Conservation (phyloP, 2,888 invertebrate genomes). For the Gymnosoma rotundatum region DNA sequence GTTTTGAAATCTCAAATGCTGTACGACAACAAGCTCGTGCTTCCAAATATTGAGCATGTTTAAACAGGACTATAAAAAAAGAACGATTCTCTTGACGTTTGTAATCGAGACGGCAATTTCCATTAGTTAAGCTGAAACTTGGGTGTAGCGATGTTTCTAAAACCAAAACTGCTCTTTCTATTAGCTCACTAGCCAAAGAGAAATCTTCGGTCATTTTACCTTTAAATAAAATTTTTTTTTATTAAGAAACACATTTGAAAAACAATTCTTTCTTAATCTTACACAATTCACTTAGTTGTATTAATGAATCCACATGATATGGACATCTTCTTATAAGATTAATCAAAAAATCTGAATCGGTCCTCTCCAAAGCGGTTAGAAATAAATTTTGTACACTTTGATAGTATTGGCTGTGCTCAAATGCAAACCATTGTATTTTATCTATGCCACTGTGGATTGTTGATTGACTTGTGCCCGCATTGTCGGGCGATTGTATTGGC, state of each 20-base stretch:
- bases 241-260: not conserved
- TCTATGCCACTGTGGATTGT: slow-evolving; percentile 66
- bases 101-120: slow-evolving; percentile 90
- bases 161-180: slow-evolving; percentile 90
- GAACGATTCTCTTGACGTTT: slow-evolving; percentile 91
- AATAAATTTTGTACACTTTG: slow-evolving; percentile 89
- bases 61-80: slow-evolving; percentile 91
- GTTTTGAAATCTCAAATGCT: slow-evolving; percentile 93
- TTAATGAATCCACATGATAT: slow-evolving; percentile 90
- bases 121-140: slow-evolving; percentile 89
- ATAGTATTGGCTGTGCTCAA: slow-evolving; percentile 89
- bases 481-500: slow-evolving; percentile 82
- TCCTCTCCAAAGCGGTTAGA: slow-evolving; percentile 89
- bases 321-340: slow-evolving; percentile 89
- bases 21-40: slow-evolving; percentile 92
- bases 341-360: slow-evolving; percentile 90
- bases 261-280: slow-evolving; percentile 76
- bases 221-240: slow-evolving; percentile 49
- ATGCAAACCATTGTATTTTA: slow-evolving; percentile 86
- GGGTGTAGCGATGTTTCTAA: slow-evolving; percentile 91
- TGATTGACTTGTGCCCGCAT: slow-evolving; percentile 73
- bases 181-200: slow-evolving; percentile 89
- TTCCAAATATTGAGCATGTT: slow-evolving; percentile 90
- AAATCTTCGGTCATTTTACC: slow-evolving; percentile 88
- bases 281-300: slow-evolving; percentile 91